A percentile compares a stretch with the other conserved stretches of the same genome.
These are phyloP conservation scores for Chrysaora quinquecirrha DNA, from an alignment of 30 jellyfish, hydroid and myxozoan genomes.

Conservation along the genomic window DNA sequence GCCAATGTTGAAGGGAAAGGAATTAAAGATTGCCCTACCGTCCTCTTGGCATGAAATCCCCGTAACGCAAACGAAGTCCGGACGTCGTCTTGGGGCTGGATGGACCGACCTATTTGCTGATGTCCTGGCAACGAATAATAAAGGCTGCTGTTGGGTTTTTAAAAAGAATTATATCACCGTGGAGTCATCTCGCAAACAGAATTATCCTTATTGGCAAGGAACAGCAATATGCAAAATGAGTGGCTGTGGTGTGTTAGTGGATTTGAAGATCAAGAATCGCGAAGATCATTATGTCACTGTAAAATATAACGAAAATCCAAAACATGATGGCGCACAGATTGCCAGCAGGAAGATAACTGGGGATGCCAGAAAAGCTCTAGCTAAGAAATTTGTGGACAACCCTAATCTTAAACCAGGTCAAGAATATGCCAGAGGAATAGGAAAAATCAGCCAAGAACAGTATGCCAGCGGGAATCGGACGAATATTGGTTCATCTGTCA, in stretches of 20 bases:
- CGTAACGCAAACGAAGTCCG: background rate
- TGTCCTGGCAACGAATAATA: background rate
- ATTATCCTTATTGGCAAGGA: conserved; percentile 14
- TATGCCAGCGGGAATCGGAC: conserved; percentile 44
- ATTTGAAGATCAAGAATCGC: background rate
- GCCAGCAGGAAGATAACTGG: conserved; percentile 19
- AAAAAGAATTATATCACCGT: background rate
- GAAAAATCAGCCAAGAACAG: background rate
- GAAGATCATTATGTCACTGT: background rate
- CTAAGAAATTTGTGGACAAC: background rate
- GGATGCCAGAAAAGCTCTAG: background rate
- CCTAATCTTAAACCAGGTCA: background rate
- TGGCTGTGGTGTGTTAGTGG: background rate
- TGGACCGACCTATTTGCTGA: conserved; percentile 3
- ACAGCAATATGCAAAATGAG: background rate
- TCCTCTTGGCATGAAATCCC: background rate
- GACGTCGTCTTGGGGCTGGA: conserved; percentile 1
- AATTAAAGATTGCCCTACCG: background rate
- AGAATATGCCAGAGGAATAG: conserved; percentile 18
- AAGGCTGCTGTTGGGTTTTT: conserved; percentile 16
- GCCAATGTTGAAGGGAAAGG: background rate
- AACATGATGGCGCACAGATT: conserved; percentile 1
- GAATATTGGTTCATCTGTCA: conserved; percentile 36
- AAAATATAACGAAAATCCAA: background rate
- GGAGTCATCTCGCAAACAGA: background rate